A percentile compares a stretch with the other conserved stretches of the same genome.
These are phyloP conservation scores for Sebastes cheni DNA, from an alignment of 2,797 vertebrate species.

Conservation along the genomic window DNA sequence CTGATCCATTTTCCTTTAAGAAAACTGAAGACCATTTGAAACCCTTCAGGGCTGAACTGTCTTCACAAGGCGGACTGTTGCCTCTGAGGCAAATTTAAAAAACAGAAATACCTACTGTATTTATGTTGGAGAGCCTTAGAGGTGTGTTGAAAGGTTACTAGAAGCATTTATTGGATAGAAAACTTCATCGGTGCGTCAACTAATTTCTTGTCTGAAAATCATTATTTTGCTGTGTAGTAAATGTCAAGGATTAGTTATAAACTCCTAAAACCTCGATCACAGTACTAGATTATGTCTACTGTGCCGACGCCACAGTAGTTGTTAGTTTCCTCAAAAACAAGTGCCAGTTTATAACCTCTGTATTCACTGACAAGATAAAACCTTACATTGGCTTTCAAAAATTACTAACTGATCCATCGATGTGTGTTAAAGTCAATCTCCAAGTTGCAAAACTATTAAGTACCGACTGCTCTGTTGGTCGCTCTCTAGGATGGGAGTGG, in stretches of 20 bases:
- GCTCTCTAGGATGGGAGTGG: neutral
- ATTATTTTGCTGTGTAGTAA: neutral
- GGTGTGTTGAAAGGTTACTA: neutral
- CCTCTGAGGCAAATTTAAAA: neutral
- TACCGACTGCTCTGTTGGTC: neutral
- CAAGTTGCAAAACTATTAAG: neutral
- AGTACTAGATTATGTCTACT: neutral
- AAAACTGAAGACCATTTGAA: slow-evolving; percentile 1
- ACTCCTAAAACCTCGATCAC: neutral
- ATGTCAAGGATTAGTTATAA: neutral
- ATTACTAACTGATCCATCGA: neutral
- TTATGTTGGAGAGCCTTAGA: neutral
- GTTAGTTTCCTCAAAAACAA: neutral
- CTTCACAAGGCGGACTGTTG: neutral
- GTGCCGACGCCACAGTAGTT: neutral
- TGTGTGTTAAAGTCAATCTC: neutral
- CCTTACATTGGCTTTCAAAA: neutral
- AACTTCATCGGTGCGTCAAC: neutral
- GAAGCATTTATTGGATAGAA: neutral
- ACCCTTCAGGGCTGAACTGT: neutral
- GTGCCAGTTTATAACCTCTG: neutral
- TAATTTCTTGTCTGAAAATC: neutral
- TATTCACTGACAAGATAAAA: neutral
- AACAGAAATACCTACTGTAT: neutral
- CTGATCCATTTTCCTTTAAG: neutral